Percentiles rank a stretch among this genome's conserved stretches.
Evolutionary conservation across 2,888 invertebrate species (phyloP).

Genomic region (Troglohyphantes excavatus): DNA sequence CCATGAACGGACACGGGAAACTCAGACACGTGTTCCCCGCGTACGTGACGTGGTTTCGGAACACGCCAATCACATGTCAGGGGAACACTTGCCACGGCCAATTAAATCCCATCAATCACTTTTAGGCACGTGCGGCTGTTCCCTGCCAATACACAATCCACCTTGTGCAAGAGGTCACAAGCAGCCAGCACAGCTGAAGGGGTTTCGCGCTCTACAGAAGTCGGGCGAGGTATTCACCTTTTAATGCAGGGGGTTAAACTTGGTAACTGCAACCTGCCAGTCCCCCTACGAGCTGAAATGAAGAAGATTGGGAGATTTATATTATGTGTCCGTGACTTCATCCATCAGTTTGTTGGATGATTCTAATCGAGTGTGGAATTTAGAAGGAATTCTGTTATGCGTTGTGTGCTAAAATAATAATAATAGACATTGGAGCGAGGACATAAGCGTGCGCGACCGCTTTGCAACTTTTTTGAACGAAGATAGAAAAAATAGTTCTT

Average conservation of each 20-base stretch:
- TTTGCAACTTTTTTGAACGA: too few relatives aligned
- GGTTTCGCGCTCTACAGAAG: neutral
- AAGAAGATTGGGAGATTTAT: too few relatives aligned
- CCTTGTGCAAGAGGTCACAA: slow-evolving; percentile 15
- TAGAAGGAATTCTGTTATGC: too few relatives aligned
- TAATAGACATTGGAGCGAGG: too few relatives aligned
- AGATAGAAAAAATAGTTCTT: too few relatives aligned
- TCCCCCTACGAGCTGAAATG: too few relatives aligned
- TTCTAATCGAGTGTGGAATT: too few relatives aligned
- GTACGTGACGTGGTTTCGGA: slow-evolving; percentile 71
- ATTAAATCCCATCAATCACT: slow-evolving; percentile 75
- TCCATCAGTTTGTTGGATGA: too few relatives aligned
- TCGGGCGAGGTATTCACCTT: slow-evolving; percentile 16
- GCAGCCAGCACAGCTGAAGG: slow-evolving; percentile 36
- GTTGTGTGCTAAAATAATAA: too few relatives aligned
- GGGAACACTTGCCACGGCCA: slow-evolving; percentile 73
- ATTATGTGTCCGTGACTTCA: too few relatives aligned
- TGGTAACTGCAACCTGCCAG: slow-evolving; percentile 3
- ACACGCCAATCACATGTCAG: slow-evolving; percentile 59
- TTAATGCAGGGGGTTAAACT: slow-evolving; percentile 33
- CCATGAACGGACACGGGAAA: neutral
- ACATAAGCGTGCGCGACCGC: too few relatives aligned
- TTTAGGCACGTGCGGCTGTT: slow-evolving; percentile 69
- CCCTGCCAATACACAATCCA: neutral
- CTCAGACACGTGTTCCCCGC: slow-evolving; percentile 55